Percentiles rank a stretch among this genome's conserved stretches.
Evolutionary conservation across 2,113 vertebrate species (phyloP).

Genomic region (Larimichthys polyactis): DNA sequence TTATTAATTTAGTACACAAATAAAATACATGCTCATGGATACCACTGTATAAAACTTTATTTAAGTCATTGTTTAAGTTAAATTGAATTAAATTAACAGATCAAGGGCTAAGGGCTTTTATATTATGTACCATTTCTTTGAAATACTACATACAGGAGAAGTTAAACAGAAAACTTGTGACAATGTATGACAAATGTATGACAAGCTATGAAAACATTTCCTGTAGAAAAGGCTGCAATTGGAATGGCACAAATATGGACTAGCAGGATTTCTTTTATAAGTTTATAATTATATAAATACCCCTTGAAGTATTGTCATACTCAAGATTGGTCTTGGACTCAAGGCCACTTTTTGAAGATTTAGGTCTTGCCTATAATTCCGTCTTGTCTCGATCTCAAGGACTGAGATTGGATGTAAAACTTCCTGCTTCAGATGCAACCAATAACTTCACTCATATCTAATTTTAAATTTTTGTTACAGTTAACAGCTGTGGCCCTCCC

Average conservation of each 20-base stretch:
- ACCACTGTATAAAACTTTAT: background rate
- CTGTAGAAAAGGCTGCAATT: background rate
- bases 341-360: no score
- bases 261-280: background rate
- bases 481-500: no score
- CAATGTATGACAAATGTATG: background rate
- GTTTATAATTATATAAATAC: background rate
- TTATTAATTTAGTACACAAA: background rate
- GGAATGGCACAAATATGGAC: no score
- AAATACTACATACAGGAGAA: background rate
- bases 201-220: background rate
- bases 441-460: no score
- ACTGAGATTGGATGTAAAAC: no score
- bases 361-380: no score
- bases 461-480: no score
- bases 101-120: no score
- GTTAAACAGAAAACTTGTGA: background rate
- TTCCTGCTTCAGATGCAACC: no score
- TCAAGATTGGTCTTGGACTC: no score
- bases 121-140: background rate
- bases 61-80: background rate
- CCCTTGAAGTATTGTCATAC: background rate
- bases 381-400: no score
- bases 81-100: background rate
- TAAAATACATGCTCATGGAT: background rate